Percentiles rank a stretch among this genome's conserved stretches.
These are phyloP conservation scores for Amphilophus citrinellus DNA, from an alignment of 2,113 vertebrate species.

Conservation along the genomic window DNA sequence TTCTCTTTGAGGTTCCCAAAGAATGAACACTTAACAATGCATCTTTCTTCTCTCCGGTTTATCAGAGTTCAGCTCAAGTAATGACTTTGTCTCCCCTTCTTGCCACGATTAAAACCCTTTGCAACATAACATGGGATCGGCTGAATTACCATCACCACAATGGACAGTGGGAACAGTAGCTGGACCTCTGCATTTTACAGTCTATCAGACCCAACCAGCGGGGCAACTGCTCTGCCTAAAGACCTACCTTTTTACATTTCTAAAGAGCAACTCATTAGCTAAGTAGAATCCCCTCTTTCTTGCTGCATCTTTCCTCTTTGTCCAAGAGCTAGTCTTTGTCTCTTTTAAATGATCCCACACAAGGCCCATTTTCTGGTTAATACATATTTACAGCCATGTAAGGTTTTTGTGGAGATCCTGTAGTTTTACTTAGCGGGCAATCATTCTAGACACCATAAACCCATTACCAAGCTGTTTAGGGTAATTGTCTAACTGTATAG, in stretches of 20 bases:
- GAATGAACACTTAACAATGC: constrained; percentile 73
- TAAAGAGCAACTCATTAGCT: constrained; percentile 90
- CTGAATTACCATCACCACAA: constrained; percentile 81
- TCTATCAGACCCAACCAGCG: constrained; percentile 70
- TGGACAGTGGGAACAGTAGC: constrained; percentile 65
- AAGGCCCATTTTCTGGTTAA: constrained; percentile 93
- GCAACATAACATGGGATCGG: constrained; percentile 67
- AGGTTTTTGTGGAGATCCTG: constrained; percentile 88
- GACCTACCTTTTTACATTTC: constrained; percentile 84
- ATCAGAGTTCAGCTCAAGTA: constrained; percentile 79
- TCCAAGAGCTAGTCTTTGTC: constrained; percentile 84
- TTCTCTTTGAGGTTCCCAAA: constrained; percentile 77
- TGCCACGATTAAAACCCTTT: constrained; percentile 68
- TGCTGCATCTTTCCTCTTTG: constrained; percentile 84
- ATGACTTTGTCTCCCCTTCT: constrained; percentile 65
- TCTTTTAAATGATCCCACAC: constrained; percentile 88
- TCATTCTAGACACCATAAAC: constrained; percentile 89
- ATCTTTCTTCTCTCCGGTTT: constrained; percentile 76
- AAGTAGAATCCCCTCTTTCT: constrained; percentile 89
- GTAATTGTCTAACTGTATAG: constrained; percentile 81
- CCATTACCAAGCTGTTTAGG: constrained; percentile 88
- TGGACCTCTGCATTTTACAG: constrained; percentile 78
- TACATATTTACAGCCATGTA: constrained; percentile 93
- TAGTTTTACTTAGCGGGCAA: constrained; percentile 88
- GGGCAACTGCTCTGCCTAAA: constrained; percentile 79